Conservation (phyloP, 30 jellyfish, hydroid and myxozoan genomes). For the Calvadosia cruxmelitensis region DNA sequence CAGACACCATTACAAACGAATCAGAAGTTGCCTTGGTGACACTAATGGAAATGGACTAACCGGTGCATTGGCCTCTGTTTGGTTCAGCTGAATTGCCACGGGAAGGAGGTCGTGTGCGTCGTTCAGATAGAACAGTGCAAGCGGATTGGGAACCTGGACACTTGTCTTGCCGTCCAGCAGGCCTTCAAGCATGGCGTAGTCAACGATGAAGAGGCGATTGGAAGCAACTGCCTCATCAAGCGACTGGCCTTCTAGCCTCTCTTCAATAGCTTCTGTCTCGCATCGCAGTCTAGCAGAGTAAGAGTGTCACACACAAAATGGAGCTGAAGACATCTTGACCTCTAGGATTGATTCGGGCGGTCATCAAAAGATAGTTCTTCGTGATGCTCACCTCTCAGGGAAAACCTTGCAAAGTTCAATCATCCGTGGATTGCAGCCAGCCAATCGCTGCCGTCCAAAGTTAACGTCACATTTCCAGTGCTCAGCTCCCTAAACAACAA, state of each 20-base stretch:
- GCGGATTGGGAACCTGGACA: conserved; percentile 54
- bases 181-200: conserved; percentile 83
- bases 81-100: conserved; percentile 82
- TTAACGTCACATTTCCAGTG: conserved; percentile 76
- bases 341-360: too few species aligned
- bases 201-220: conserved; percentile 58
- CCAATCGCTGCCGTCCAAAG: conserved; percentile 81
- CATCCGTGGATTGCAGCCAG: conserved; percentile 80
- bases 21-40: too few species aligned
- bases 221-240: conserved; percentile 57
- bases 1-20: too few species aligned
- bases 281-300: background rate
- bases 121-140: conserved; percentile 77
- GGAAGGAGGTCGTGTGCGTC: conserved; percentile 53
- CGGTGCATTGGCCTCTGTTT: conserved; percentile 47
- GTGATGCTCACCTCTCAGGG: conserved; percentile 65
- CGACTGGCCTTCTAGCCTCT: conserved; percentile 71
- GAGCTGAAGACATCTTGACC: too few species aligned
- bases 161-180: conserved; percentile 19
- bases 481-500: conserved; percentile 39
- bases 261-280: conserved; percentile 32
- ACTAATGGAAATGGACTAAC: too few species aligned
- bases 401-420: conserved; percentile 72
- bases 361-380: background rate
- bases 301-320: too few species aligned